Conservation (phyloP, 2,797 vertebrate genomes). For the Coregonus suidteri region DNA sequence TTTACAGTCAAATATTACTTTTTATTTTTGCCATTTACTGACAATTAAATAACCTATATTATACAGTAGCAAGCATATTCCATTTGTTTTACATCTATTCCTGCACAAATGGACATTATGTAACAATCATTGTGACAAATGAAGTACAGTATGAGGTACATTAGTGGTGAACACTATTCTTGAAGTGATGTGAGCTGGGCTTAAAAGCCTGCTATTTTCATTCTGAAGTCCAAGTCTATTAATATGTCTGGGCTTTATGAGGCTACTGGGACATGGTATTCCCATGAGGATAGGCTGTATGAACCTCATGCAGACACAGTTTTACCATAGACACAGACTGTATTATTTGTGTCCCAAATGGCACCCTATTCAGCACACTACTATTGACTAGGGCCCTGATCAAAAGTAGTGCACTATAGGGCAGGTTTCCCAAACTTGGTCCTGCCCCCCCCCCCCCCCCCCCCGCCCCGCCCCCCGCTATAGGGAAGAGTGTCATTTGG, state of each 20-base stretch:
- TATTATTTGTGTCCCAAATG: no score
- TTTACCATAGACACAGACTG: neutral
- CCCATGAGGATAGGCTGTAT: neutral
- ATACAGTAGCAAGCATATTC: neutral
- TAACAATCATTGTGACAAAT: neutral
- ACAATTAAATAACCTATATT: neutral
- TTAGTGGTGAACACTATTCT: neutral
- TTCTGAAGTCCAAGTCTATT: neutral
- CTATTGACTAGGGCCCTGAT: no score
- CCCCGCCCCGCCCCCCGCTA: no score
- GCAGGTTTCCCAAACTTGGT: no score
- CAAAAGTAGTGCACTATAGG: no score
- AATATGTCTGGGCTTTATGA: neutral
- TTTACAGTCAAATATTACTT: neutral
- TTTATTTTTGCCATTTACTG: neutral
- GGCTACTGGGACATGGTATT: neutral
- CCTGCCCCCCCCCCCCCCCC: no score
- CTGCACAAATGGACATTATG: no score
- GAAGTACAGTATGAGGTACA: neutral
- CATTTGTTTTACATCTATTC: no score
- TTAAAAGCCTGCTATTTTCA: neutral
- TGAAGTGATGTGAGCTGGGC: neutral
- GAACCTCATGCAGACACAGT: neutral
- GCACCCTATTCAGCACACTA: no score
- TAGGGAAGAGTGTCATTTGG: no score